Evolutionary conservation across 2,888 invertebrate genomes (phyloP), one percentile per base, ranked within the genome.

Genomic region (Maniola hyperantus): DNA sequence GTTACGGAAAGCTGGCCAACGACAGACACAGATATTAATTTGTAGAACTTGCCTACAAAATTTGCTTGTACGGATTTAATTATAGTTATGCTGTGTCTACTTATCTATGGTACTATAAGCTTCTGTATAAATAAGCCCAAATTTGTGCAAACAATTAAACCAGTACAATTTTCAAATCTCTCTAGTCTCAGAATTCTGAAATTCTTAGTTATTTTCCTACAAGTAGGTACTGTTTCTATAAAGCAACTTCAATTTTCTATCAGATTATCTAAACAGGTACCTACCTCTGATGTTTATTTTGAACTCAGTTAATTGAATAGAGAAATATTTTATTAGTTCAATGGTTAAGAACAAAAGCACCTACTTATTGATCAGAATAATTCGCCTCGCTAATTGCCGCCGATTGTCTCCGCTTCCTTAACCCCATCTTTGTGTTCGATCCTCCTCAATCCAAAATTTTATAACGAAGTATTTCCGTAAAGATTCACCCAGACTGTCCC

Each of bases 311-410:
- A 34, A n/a, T 20, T 34, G 33, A 54, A 63, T 42, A 63, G 5
- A 34, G 44, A 55, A 55, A 46, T 63, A 55, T 46, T 55, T 59
- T 26, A 62, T 26, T 26, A 55, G 65, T 66, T 58, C 70, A 72
- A 70, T 72, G 69, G 65, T 48, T 63, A 36, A 50, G 66, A 70
- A 73, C 71, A 73, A 73, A 74, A 70, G 75, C 62, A 48, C 34
- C 53, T 55, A 48, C 33, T 50, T 60, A 74, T 75, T 72, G 74
- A 73, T 73, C 72, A 64, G 70, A 58, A 64, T 62, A 48, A 69
- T 66, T 69, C 71, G 57, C 67, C 63, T 51, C 65, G 70, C 72
- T 74, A 73, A 74, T 76, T 75, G 73, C 71, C 65, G 42, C 58
- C 73, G 65, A 72, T 72, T 75, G 72, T 72, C 72, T 69, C 59